Evolutionary conservation across 2,888 invertebrate genomes (phyloP).

Genomic region (Drosophila neonasuta): DNA sequence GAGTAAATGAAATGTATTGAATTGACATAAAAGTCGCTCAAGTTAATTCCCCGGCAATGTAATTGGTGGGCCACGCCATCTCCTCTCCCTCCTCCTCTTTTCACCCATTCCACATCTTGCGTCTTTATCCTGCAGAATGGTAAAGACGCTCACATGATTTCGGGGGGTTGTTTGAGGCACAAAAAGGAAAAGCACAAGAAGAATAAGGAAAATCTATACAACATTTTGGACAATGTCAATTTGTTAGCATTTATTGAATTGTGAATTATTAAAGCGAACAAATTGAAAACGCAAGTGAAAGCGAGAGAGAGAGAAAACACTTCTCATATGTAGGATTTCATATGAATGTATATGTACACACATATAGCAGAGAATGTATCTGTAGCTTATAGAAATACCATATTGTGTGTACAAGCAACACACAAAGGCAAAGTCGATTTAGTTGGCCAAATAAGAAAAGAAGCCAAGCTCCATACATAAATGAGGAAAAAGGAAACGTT

Average conservation of each 20-base stretch:
- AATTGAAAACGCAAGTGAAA: slow-evolving; percentile 71
- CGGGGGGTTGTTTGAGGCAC: slow-evolving; percentile 47
- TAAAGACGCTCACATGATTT: slow-evolving; percentile 54
- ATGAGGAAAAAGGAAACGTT: slow-evolving; percentile 9
- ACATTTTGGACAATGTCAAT: slow-evolving; percentile 76
- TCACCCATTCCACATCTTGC: not conserved
- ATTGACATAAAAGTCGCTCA: slow-evolving; percentile 78
- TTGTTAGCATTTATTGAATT: slow-evolving; percentile 80
- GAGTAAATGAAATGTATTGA: slow-evolving; percentile 77
- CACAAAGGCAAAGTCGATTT: slow-evolving; percentile 74
- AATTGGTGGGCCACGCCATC: slow-evolving; percentile 62
- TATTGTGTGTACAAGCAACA: slow-evolving; percentile 44
- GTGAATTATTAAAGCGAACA: slow-evolving; percentile 79
- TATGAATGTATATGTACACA: slow-evolving; percentile 12
- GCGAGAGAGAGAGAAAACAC: not conserved
- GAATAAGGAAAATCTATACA: slow-evolving; percentile 57
- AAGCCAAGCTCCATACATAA: slow-evolving; percentile 49
- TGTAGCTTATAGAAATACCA: slow-evolving; percentile 60
- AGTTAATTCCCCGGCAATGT: slow-evolving; percentile 73
- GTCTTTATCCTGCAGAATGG: slow-evolving; percentile 14
- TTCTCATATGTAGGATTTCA: slow-evolving; percentile 19
- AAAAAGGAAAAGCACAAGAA: slow-evolving; percentile 23
- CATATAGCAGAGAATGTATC: slow-evolving; percentile 22
- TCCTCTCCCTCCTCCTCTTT: not conserved
- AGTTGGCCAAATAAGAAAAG: slow-evolving; percentile 70